These are phyloP conservation scores for Rhinophrynus dorsalis DNA, from an alignment of 2,797 vertebrate genomes.

Conservation along the genomic window DNA sequence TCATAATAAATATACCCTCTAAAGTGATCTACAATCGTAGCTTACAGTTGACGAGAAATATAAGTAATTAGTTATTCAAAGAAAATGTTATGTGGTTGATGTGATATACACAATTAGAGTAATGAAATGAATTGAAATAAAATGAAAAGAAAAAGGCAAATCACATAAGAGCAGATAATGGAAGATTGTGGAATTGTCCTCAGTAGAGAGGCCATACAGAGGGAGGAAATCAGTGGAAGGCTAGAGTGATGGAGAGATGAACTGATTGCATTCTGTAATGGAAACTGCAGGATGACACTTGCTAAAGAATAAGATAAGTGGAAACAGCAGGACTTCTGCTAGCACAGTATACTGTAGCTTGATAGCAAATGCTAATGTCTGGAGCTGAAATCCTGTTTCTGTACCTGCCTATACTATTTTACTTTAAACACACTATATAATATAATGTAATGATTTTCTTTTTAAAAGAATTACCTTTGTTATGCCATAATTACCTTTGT, in stretches of 20 bases:
- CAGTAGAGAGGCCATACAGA: slow-evolving; percentile 24
- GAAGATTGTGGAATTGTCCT: slow-evolving; percentile 26
- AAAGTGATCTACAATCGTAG: neutral
- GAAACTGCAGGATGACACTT: slow-evolving; percentile 50
- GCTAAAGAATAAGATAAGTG: slow-evolving; percentile 50
- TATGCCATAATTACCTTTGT: too few species aligned
- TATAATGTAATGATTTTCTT: neutral
- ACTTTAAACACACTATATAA: neutral
- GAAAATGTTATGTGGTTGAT: neutral
- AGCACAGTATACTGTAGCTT: slow-evolving; percentile 41
- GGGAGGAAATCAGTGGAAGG: slow-evolving; percentile 29
- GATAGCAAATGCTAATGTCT: slow-evolving; percentile 45
- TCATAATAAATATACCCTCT: neutral
- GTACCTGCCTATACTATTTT: slow-evolving; percentile 1
- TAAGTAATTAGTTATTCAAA: slow-evolving; percentile 3
- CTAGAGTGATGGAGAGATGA: slow-evolving; percentile 43
- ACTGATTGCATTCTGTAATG: slow-evolving; percentile 49
- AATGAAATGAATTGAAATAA: slow-evolving; percentile 32
- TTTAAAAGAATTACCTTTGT: too few species aligned
- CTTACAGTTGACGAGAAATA: slow-evolving; percentile 4
- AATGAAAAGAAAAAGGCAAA: slow-evolving; percentile 15
- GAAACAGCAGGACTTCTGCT: slow-evolving; percentile 45
- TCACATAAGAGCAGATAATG: slow-evolving; percentile 15
- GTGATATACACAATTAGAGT: slow-evolving; percentile 8
- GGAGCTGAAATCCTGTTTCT: slow-evolving; percentile 20